Percentiles rank a stretch among this genome's conserved stretches.
Conservation (phyloP, 2,113 vertebrate genomes). For the Grantiella picta region DNA sequence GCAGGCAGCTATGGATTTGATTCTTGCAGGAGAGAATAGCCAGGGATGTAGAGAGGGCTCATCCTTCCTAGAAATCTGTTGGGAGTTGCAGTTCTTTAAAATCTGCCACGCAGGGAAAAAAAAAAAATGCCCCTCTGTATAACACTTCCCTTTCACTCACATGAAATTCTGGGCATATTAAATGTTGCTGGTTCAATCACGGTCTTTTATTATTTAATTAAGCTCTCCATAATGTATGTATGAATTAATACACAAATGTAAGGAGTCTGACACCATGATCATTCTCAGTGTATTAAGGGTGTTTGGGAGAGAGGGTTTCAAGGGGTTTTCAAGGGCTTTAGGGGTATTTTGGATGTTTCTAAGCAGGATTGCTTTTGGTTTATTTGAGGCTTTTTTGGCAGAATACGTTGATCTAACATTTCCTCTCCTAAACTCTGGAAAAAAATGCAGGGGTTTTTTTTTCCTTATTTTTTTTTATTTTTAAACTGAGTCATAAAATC, state of each 20-base stretch:
- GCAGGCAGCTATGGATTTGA: background rate
- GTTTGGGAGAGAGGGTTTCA: slow-evolving; percentile 16
- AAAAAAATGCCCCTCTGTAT: background rate
- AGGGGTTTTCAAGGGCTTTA: slow-evolving; percentile 43
- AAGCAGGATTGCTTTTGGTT: slow-evolving; percentile 26
- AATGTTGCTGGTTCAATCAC: slow-evolving; percentile 9
- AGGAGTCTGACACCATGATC: background rate
- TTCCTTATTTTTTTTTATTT: background rate
- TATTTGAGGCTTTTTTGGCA: slow-evolving; percentile 40
- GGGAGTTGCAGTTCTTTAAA: background rate
- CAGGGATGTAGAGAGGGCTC: background rate
- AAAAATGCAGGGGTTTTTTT: background rate
- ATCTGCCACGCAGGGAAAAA: background rate
- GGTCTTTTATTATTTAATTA: slow-evolving; percentile 52
- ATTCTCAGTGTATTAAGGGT: slow-evolving; percentile 3
- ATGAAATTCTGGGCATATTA: background rate
- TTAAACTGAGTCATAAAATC: background rate
- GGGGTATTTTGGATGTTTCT: slow-evolving; percentile 30
- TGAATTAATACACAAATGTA: slow-evolving; percentile 50
- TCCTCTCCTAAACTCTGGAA: background rate
- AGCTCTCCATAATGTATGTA: slow-evolving; percentile 24
- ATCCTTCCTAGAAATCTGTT: background rate
- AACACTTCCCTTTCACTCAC: background rate
- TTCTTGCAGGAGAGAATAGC: background rate
- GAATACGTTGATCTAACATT: slow-evolving; percentile 27